Conservation (phyloP, 1,140 invertebrate species). For the Eubasilissa regina region DNA sequence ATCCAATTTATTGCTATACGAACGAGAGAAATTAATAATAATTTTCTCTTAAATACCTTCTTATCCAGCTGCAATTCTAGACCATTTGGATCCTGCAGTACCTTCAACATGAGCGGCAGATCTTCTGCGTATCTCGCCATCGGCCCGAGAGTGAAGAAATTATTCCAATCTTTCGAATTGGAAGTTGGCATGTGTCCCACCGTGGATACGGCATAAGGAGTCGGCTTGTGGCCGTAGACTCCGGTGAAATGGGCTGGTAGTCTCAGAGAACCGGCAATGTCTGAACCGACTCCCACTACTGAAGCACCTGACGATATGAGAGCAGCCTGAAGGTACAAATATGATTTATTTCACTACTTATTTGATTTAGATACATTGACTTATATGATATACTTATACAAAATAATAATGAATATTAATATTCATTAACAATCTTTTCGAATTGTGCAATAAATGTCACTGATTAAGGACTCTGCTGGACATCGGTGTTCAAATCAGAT, state of each 20-base stretch:
- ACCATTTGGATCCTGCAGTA: slow-evolving; percentile 75
- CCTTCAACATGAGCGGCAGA: slow-evolving; percentile 80
- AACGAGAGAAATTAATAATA: no score
- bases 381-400: no score
- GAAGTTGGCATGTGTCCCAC: slow-evolving; percentile 75
- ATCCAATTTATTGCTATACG: no score
- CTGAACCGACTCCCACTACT: slow-evolving; percentile 85
- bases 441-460: no score
- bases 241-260: slow-evolving; percentile 91
- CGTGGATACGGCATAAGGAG: slow-evolving; percentile 75
- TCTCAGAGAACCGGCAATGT: slow-evolving; percentile 88
- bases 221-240: slow-evolving; percentile 88
- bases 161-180: slow-evolving; percentile 73
- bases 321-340: slow-evolving; percentile 71
- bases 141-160: slow-evolving; percentile 82
- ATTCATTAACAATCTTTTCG: no score
- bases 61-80: slow-evolving; percentile 76
- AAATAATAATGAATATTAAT: no score
- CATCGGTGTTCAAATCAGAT: no score
- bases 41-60: slow-evolving; percentile 66
- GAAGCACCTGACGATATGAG: slow-evolving; percentile 83
- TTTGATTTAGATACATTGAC: no score
- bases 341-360: no score
- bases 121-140: slow-evolving; percentile 90
- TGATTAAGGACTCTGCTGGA: no score